These are phyloP conservation scores for Drosophila arawakana DNA, from an alignment of 1,140 invertebrate species.

Conservation along the genomic window DNA sequence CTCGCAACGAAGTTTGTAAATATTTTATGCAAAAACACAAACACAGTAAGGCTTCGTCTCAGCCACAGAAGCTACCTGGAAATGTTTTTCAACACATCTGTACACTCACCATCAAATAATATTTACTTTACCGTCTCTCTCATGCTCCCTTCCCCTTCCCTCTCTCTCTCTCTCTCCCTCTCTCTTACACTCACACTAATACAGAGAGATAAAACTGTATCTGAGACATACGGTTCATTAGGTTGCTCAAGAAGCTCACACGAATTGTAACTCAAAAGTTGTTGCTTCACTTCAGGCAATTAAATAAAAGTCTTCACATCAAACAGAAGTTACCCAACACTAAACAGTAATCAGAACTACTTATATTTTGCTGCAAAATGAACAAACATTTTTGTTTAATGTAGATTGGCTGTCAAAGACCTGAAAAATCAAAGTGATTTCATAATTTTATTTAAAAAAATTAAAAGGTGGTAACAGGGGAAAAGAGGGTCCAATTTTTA, in stretches of 20 bases:
- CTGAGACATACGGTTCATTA: constrained; percentile 67
- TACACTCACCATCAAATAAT: constrained; percentile 75
- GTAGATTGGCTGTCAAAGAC: not conserved
- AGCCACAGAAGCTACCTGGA: constrained; percentile 62
- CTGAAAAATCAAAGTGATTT: not conserved
- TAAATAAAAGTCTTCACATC: constrained; percentile 62
- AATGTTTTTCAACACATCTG: constrained; percentile 77
- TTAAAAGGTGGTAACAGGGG: no score
- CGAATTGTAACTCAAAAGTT: constrained; percentile 65
- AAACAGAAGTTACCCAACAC: constrained; percentile 31
- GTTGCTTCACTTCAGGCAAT: constrained; percentile 63
- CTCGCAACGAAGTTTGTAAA: constrained; percentile 69
- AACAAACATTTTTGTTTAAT: constrained; percentile 11
- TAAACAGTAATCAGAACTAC: constrained; percentile 14
- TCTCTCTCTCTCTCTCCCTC: constrained; percentile 11
- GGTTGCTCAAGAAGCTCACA: constrained; percentile 55
- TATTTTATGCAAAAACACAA: constrained; percentile 82
- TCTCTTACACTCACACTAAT: not conserved
- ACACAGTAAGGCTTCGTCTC: constrained; percentile 32
- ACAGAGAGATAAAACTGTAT: not conserved
- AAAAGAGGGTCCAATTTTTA: no score
- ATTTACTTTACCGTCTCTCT: constrained; percentile 65
- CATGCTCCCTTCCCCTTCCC: constrained; percentile 1
- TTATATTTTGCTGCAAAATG: constrained; percentile 13
- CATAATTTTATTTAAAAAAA: no score